Evolutionary conservation across 92 coral and sea anemone species (phyloP).

Genomic region (Blastomussa wellsi): DNA sequence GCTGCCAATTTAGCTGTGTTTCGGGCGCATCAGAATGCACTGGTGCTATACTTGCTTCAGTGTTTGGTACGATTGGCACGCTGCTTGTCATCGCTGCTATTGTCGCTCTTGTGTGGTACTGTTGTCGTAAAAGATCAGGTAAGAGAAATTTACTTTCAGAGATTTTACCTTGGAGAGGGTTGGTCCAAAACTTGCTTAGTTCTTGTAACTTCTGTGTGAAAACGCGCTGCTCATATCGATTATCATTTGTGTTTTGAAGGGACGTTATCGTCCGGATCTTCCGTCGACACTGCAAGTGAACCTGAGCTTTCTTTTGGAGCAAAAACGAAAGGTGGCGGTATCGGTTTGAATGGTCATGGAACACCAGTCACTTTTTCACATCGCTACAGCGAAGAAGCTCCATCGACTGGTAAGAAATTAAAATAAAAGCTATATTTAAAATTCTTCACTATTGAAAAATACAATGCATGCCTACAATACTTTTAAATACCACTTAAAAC

Average conservation of each 20-base stretch:
- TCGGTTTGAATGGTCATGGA: constrained; percentile 53
- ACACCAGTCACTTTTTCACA: constrained; percentile 64
- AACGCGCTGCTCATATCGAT: constrained; percentile 5
- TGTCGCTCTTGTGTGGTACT: constrained; percentile 59
- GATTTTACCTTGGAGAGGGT: background rate
- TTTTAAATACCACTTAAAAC: background rate
- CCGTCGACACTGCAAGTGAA: constrained; percentile 29
- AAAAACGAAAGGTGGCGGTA: constrained; percentile 39
- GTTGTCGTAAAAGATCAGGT: constrained; percentile 51
- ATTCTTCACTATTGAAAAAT: constrained; percentile 4
- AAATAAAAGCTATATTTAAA: background rate
- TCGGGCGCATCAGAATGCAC: constrained; percentile 53
- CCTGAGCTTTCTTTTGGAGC: constrained; percentile 19
- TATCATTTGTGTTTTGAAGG: background rate
- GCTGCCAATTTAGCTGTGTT: constrained; percentile 22
- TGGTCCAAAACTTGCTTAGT: too few species aligned
- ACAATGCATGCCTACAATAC: constrained; percentile 12
- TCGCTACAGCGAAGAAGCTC: constrained; percentile 56
- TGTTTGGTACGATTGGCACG: constrained; percentile 71
- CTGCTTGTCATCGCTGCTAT: constrained; percentile 48
- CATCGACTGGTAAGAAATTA: constrained; percentile 52
- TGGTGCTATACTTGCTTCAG: constrained; percentile 65
- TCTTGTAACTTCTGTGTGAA: background rate
- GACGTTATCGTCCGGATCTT: constrained; percentile 25
- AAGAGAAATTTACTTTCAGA: too few species aligned